A percentile compares a stretch with the other conserved stretches of the same genome.
Conservation (phyloP, 2,113 vertebrate genomes). For the Panthera leo region DNA sequence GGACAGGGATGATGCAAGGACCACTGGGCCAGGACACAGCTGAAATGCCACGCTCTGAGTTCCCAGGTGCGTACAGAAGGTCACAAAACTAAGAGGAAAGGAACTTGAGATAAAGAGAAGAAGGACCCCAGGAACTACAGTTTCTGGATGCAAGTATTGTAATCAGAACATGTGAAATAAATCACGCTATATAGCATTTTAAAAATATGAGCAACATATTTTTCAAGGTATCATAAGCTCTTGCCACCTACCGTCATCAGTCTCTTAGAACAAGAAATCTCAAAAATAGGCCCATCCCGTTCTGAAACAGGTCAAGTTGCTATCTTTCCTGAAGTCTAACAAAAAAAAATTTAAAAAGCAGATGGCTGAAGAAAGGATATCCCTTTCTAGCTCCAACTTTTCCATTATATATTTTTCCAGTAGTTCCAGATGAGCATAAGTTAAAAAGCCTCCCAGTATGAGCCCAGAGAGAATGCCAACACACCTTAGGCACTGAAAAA, state of each 20-base stretch:
- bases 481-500: not conserved
- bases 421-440: not conserved
- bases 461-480: not conserved
- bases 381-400: not conserved
- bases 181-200: not conserved
- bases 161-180: not conserved
- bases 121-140: not conserved
- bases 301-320: not conserved
- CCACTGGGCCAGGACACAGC: not conserved
- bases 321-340: not conserved
- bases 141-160: not conserved
- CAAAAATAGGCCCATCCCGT: not conserved
- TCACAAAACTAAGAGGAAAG: not conserved
- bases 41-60: not conserved
- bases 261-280: slow-evolving; percentile 6
- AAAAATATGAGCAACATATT: not conserved
- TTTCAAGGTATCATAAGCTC: not conserved
- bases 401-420: not conserved
- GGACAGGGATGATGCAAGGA: not conserved
- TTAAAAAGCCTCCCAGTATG: not conserved
- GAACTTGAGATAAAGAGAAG: not conserved
- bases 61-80: not conserved
- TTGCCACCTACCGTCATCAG: not conserved
- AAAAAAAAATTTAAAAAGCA: not conserved
- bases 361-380: not conserved